Evolutionary conservation across 1,140 invertebrate genomes (phyloP), one percentile per base, ranked within the genome.

Genomic region (Orchesella cincta): DNA sequence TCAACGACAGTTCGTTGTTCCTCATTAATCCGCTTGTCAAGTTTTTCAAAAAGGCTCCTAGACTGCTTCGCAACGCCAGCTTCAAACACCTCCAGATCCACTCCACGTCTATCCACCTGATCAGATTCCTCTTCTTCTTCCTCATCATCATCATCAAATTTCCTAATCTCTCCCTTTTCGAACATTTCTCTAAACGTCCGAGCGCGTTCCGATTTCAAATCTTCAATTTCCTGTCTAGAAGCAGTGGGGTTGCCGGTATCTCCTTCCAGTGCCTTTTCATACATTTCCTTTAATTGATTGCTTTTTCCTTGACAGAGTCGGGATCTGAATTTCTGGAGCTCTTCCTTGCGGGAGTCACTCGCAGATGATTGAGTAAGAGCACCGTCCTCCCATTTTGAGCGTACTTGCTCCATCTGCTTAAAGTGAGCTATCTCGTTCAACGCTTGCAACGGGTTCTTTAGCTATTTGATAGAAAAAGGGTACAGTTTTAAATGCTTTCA

Each of bases 1-100:
- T n/a, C 29, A 79, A 23, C 83, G 70, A 83, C 83, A 8, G 5
- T 64, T 18, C 18, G 5, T 39, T 46, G 12, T 28, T 73, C 71
- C 23, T 8, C 14, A 33, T 31, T 31, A n/a, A 67, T n/a, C 33
- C 34, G 89, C 1, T 93, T 93, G 83, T 96, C 94, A 78, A 97
- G 85, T 86, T 96, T 91, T 85, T 94, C 86, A 84, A 96, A 96
- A 62, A 95, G 88, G 39, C 90, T 93, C 26, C 94, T 89, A 0
- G 94, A 95, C 83, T 94, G 92, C 85, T 93, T 93, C 76, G 93
- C 93, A 74, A 95, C 93, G 81, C 91, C 94, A 83, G 92, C 92
- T 81, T 93, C 92, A 84, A 95, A 94, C 1, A 95, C 89, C 82
- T 91, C 89, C 64, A 90, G 88, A 81, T 95, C 93, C 62, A 93